Percentiles rank a stretch among this genome's conserved stretches.
These are phyloP conservation scores for Cosmorhoe ocellata DNA, from an alignment of 2,888 invertebrate species.

Conservation along the genomic window DNA sequence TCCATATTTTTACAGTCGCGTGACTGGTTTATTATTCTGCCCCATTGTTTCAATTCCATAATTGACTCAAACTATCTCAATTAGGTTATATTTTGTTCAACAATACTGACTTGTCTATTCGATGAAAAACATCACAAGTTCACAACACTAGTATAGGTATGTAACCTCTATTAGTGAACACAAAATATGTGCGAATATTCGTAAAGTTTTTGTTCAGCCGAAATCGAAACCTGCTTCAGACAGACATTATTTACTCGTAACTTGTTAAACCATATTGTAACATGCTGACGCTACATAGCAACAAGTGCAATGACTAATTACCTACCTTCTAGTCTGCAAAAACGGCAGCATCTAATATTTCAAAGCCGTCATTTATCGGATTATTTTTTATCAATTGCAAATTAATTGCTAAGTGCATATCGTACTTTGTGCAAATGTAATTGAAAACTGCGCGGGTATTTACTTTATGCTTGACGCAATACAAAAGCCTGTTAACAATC, in stretches of 20 bases:
- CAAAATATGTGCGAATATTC: no score
- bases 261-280: no score
- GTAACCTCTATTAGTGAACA: no score
- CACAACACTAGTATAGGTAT: no score
- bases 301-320: background rate
- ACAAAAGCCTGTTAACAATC: background rate
- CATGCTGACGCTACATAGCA: background rate
- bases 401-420: constrained; percentile 5
- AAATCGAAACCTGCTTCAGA: no score
- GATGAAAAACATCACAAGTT: no score
- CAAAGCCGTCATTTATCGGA: background rate
- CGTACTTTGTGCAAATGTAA: background rate
- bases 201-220: no score
- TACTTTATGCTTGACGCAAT: background rate
- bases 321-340: constrained; percentile 5
- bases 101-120: background rate
- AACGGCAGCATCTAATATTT: background rate
- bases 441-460: background rate
- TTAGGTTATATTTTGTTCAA: background rate
- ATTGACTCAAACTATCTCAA: background rate
- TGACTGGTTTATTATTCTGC: background rate
- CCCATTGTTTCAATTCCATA: constrained; percentile 3
- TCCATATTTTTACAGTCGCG: constrained; percentile 11
- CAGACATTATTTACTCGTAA: no score
- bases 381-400: background rate